A percentile compares a stretch with the other conserved stretches of the same genome.
Evolutionary conservation across 2,113 vertebrate genomes (phyloP).

Genomic region (Gobiocypris rarus): DNA sequence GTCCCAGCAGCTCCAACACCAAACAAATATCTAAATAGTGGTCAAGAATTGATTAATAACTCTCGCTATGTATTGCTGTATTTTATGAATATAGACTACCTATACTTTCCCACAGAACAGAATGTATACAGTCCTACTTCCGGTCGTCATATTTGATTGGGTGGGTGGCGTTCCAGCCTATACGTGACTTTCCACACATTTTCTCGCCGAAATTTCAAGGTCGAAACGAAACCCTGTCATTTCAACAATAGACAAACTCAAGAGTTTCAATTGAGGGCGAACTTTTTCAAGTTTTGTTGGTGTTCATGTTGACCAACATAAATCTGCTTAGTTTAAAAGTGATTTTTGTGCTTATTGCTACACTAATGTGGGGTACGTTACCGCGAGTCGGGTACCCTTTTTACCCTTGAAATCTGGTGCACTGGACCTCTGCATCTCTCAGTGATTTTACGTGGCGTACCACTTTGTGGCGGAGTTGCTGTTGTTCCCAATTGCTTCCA

Average conservation of each 20-base stretch:
- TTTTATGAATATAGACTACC: not conserved
- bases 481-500: too few relatives aligned
- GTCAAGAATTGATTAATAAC: conserved; percentile 55
- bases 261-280: not conserved
- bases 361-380: not conserved
- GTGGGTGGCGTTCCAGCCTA: too few relatives aligned
- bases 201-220: not conserved
- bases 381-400: too few relatives aligned
- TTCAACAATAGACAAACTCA: not conserved
- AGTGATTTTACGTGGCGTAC: too few relatives aligned
- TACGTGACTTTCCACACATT: not conserved
- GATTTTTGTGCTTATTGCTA: not conserved
- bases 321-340: not conserved
- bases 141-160: too few relatives aligned
- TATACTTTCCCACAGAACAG: not conserved
- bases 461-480: too few relatives aligned
- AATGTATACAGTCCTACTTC: not conserved
- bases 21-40: conserved; percentile 76
- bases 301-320: too few relatives aligned
- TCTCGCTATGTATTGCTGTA: not conserved
- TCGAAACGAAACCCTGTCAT: not conserved
- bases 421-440: too few relatives aligned
- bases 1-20: conserved; percentile 83
- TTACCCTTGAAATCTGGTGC: not conserved
- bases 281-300: too few relatives aligned